A percentile compares a stretch with the other conserved stretches of the same genome.
Conservation (phyloP, 2,113 vertebrate species). For the Cyrtonyx montezumae region DNA sequence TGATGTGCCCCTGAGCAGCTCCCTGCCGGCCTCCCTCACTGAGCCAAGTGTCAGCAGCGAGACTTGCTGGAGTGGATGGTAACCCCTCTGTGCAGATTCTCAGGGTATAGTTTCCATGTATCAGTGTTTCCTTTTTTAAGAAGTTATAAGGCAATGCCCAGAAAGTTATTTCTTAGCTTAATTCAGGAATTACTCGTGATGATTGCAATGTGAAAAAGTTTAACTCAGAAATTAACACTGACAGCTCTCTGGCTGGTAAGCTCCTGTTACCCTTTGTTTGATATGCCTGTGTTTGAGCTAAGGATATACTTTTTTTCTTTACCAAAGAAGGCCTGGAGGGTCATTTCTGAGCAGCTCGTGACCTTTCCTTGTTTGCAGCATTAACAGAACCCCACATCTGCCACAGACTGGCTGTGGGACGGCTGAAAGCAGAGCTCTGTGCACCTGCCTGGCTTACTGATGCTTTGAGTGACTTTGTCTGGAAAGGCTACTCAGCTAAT, state of each 20-base stretch:
- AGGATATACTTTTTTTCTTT: neutral
- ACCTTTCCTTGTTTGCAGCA: neutral
- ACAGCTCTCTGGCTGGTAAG: neutral
- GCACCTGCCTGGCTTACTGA: neutral
- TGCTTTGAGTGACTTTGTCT: neutral
- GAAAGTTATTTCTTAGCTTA: neutral
- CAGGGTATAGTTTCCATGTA: neutral
- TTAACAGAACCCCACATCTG: neutral
- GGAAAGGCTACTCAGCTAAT: neutral
- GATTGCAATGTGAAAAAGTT: neutral
- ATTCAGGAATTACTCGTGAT: neutral
- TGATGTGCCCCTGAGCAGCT: accelerated
- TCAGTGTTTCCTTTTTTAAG: neutral
- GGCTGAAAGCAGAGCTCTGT: neutral
- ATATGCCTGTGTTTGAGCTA: neutral
- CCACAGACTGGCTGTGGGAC: neutral
- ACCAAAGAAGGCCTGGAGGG: neutral
- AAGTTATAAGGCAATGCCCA: neutral
- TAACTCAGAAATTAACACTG: neutral
- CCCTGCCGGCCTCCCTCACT: accelerated
- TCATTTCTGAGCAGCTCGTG: neutral
- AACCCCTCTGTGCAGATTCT: neutral
- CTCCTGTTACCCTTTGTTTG: neutral
- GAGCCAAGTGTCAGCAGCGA: accelerated
- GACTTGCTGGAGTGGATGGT: accelerated